Percentiles rank a stretch among this genome's conserved stretches.
phyloP scores from a whole-genome alignment of 1,140 invertebrate species.

The Drosophila repletoides region DNA sequence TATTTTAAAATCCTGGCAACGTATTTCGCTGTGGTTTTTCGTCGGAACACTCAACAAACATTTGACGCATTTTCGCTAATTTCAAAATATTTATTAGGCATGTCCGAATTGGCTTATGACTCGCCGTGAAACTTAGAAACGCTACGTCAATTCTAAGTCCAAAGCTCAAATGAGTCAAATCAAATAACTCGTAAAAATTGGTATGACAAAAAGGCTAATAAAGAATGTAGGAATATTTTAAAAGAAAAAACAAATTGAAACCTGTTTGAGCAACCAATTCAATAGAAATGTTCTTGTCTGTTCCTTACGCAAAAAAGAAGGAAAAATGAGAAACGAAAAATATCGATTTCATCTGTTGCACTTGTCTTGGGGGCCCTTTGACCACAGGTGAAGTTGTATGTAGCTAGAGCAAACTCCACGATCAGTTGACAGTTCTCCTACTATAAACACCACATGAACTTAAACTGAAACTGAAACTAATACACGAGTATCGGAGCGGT shows the following conservation, averaged over 20 bases:
- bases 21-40: conserved; percentile 32
- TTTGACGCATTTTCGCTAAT: conserved; percentile 44
- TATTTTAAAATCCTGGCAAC: conserved; percentile 50
- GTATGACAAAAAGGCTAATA: conserved; percentile 54
- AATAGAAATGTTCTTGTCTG: conserved; percentile 66
- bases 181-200: neutral
- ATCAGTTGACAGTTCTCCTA: conserved; percentile 34
- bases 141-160: conserved; percentile 41
- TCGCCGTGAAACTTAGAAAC: conserved; percentile 9
- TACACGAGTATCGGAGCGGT: too few species aligned
- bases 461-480: too few species aligned
- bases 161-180: conserved; percentile 59
- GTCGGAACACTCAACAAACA: conserved; percentile 17
- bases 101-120: conserved; percentile 37
- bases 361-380: conserved; percentile 33
- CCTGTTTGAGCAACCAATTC: conserved; percentile 53
- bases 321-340: conserved; percentile 20
- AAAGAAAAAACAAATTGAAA: conserved; percentile 54
- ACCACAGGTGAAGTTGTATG: conserved; percentile 15
- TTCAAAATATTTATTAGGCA: conserved; percentile 51
- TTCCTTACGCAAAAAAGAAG: conserved; percentile 12
- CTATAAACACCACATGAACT: conserved; percentile 6
- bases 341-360: conserved; percentile 70
- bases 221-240: conserved; percentile 70
- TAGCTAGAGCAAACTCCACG: conserved; percentile 1